A percentile compares a stretch with the other conserved stretches of the same genome.
Evolutionary conservation across 2,888 invertebrate genomes (phyloP).

Genomic region (Oxytorus armatus): DNA sequence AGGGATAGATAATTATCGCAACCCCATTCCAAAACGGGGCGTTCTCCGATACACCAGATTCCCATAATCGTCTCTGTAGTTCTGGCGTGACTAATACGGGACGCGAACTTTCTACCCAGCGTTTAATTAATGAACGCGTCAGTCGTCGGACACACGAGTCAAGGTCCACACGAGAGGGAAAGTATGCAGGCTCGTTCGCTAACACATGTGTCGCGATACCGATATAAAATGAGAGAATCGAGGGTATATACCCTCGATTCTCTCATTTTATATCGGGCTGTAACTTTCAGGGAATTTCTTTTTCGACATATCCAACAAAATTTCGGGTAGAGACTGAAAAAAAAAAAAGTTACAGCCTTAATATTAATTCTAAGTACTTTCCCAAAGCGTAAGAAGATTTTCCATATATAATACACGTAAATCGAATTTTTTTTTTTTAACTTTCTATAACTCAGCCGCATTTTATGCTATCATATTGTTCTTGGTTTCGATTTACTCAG

Average conservation of each 20-base stretch:
- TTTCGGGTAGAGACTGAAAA: too few species aligned
- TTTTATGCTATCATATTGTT: too few species aligned
- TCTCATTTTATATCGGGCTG: too few species aligned
- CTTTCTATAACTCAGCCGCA: too few species aligned
- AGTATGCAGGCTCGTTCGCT: slow-evolving; percentile 13
- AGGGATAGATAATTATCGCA: slow-evolving; percentile 58
- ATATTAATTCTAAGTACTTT: too few species aligned
- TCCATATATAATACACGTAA: too few species aligned
- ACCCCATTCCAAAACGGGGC: slow-evolving; percentile 11
- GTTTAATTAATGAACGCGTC: slow-evolving; percentile 68
- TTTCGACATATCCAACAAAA: too few species aligned
- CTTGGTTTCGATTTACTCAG: too few species aligned
- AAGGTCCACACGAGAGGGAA: neutral
- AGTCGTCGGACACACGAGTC: slow-evolving; percentile 54
- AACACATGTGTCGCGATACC: slow-evolving; percentile 37
- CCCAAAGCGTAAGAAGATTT: too few species aligned
- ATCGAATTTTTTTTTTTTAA: too few species aligned
- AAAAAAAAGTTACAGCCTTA: too few species aligned
- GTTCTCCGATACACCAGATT: slow-evolving; percentile 58
- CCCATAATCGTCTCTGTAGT: slow-evolving; percentile 61
- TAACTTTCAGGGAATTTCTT: too few species aligned
- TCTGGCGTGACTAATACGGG: slow-evolving; percentile 61
- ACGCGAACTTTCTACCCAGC: slow-evolving; percentile 47
- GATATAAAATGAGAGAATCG: slow-evolving; percentile 14
- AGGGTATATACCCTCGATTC: neutral